Conservation (phyloP, 2,888 invertebrate genomes). For the Oegoconia quadripuncta region DNA sequence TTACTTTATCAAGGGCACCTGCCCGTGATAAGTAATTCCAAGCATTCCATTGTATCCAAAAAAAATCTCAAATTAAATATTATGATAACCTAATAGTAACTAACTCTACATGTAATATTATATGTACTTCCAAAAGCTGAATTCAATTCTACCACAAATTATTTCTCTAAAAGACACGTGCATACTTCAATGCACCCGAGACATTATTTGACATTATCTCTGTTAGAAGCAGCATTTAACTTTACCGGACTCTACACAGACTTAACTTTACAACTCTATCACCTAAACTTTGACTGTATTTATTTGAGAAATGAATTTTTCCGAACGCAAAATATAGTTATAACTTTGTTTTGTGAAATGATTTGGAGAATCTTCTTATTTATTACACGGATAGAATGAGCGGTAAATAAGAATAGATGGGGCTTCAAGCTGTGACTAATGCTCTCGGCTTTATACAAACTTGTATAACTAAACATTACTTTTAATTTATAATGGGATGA, state of each 20-base stretch:
- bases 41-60: too few species aligned
- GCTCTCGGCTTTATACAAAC: conserved; percentile 44
- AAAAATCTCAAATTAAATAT: too few species aligned
- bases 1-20: too few species aligned
- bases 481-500: conserved; percentile 66
- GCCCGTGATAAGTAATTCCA: too few species aligned
- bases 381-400: conserved; percentile 46
- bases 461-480: conserved; percentile 59
- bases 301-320: conserved; percentile 11
- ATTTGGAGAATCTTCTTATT: conserved; percentile 60
- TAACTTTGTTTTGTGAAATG: conserved; percentile 40
- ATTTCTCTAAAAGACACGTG: conserved; percentile 35
- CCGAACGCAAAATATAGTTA: conserved; percentile 22
- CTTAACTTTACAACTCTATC: conserved; percentile 10
- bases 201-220: conserved; percentile 43
- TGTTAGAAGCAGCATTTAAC: conserved; percentile 38
- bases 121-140: neutral
- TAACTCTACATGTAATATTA: neutral
- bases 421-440: conserved; percentile 70
- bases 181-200: conserved; percentile 30
- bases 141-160: conserved; percentile 28
- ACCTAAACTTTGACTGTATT: neutral
- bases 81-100: too few species aligned
- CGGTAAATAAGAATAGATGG: conserved; percentile 59
- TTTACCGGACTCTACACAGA: neutral